These are phyloP conservation scores for Eurois occulta DNA, from an alignment of 2,888 invertebrate genomes.

Conservation along the genomic window DNA sequence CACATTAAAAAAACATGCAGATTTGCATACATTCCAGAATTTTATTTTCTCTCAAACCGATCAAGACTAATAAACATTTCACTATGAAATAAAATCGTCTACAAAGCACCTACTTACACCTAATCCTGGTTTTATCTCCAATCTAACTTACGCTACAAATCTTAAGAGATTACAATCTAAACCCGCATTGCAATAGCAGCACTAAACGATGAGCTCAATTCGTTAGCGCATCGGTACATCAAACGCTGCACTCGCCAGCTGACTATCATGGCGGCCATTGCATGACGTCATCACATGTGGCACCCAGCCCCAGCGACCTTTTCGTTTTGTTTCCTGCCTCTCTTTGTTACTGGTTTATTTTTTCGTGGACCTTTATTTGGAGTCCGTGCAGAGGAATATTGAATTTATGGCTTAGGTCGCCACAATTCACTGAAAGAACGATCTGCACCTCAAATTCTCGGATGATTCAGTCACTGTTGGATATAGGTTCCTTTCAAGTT, in stretches of 20 bases:
- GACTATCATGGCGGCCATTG: slow-evolving; percentile 72
- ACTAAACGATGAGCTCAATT: slow-evolving; percentile 53
- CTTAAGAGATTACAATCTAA: slow-evolving; percentile 52
- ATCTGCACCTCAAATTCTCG: neutral
- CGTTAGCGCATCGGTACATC: slow-evolving; percentile 57
- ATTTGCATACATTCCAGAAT: slow-evolving; percentile 7
- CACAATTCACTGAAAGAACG: neutral
- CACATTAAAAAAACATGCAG: neutral
- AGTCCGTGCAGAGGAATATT: slow-evolving; percentile 38
- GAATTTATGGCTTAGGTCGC: slow-evolving; percentile 8
- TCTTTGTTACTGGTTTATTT: slow-evolving; percentile 68
- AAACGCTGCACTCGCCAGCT: slow-evolving; percentile 74
- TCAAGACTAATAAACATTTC: slow-evolving; percentile 11
- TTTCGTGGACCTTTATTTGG: slow-evolving; percentile 63
- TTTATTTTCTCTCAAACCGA: neutral
- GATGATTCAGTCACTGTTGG: neutral
- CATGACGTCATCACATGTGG: slow-evolving; percentile 85
- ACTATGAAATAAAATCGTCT: slow-evolving; percentile 17
- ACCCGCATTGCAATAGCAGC: slow-evolving; percentile 47
- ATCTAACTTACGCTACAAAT: slow-evolving; percentile 36
- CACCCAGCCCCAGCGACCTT: slow-evolving; percentile 73
- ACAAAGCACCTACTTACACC: slow-evolving; percentile 25
- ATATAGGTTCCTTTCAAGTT: neutral
- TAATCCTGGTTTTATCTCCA: slow-evolving; percentile 26
- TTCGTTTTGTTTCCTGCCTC: slow-evolving; percentile 75